Conservation (phyloP, 2,113 vertebrate genomes). For the Prietella phreatophila region DNA sequence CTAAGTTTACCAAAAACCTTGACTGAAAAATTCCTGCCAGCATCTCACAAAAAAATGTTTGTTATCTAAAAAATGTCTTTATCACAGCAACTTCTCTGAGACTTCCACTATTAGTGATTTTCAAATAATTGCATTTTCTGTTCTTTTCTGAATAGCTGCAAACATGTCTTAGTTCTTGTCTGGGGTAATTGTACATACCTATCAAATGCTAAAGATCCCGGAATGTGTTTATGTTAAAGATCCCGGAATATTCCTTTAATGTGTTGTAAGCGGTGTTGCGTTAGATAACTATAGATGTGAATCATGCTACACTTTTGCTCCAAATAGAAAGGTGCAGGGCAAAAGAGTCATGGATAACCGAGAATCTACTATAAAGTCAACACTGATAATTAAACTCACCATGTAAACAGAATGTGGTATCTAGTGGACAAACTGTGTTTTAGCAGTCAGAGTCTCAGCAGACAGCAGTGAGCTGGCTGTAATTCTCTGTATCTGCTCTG, state of each 20-base stretch:
- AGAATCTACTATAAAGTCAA: background rate
- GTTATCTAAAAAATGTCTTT: too few relatives aligned
- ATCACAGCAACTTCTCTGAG: background rate
- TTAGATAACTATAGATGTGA: background rate
- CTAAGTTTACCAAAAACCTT: background rate
- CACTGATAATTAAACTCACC: conserved; percentile 22
- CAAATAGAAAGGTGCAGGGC: conserved; percentile 6
- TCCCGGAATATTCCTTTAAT: background rate
- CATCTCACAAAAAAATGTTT: background rate
- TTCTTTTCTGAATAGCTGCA: background rate
- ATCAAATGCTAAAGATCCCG: background rate
- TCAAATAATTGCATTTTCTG: background rate
- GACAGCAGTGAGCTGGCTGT: conserved; percentile 10
- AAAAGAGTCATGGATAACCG: background rate
- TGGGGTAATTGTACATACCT: background rate
- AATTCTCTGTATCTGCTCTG: conserved; percentile 28
- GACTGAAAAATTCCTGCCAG: background rate
- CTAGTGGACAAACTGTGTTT: conserved; percentile 31
- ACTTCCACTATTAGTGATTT: background rate
- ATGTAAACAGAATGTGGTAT: conserved; percentile 12
- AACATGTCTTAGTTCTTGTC: background rate
- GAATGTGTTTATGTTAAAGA: too few relatives aligned
- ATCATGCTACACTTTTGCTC: background rate
- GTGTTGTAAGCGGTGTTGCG: background rate
- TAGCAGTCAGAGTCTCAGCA: conserved; percentile 9